These are phyloP conservation scores for Lagodon rhomboides DNA, from an alignment of 2,797 vertebrate species.

Conservation along the genomic window DNA sequence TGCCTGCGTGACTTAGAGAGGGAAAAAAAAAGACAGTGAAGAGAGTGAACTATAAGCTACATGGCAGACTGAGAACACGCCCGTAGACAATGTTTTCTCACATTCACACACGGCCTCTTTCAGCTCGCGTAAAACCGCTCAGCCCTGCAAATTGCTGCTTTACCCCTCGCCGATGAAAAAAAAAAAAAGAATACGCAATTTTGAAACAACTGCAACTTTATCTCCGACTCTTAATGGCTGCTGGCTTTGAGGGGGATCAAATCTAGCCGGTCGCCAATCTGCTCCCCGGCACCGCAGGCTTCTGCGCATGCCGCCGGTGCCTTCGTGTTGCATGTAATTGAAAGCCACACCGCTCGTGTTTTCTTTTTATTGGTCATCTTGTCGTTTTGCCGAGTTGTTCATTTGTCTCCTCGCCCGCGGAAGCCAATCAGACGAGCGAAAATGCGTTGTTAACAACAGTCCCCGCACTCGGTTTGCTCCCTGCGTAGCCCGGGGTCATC, in stretches of 20 bases:
- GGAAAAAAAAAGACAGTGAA: constrained; percentile 1
- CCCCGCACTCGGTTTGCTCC: constrained; percentile 68
- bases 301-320: constrained; percentile 11
- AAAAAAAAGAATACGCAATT: constrained; percentile 49
- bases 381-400: constrained; percentile 55
- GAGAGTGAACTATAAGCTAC: constrained; percentile 34
- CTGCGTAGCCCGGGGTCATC: constrained; percentile 75
- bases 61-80: constrained; percentile 33
- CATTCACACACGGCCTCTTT: constrained; percentile 36
- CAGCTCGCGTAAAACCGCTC: constrained; percentile 43
- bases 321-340: constrained; percentile 29
- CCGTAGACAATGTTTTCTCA: constrained; percentile 59
- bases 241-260: constrained; percentile 59
- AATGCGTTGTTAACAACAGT: constrained; percentile 78
- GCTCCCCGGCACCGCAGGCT: constrained; percentile 23
- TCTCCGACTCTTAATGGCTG: constrained; percentile 64
- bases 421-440: constrained; percentile 65
- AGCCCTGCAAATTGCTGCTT: constrained; percentile 9
- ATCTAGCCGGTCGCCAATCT: constrained; percentile 33
- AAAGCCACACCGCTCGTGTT: constrained; percentile 39
- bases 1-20: constrained; percentile 10
- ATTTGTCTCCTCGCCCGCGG: constrained; percentile 41
- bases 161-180: neutral
- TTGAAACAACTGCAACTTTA: constrained; percentile 69
- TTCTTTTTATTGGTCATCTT: constrained; percentile 59